A percentile compares a stretch with the other conserved stretches of the same genome.
Evolutionary conservation across 2,797 vertebrate genomes (phyloP).

Genomic region (Staurois parvus): DNA sequence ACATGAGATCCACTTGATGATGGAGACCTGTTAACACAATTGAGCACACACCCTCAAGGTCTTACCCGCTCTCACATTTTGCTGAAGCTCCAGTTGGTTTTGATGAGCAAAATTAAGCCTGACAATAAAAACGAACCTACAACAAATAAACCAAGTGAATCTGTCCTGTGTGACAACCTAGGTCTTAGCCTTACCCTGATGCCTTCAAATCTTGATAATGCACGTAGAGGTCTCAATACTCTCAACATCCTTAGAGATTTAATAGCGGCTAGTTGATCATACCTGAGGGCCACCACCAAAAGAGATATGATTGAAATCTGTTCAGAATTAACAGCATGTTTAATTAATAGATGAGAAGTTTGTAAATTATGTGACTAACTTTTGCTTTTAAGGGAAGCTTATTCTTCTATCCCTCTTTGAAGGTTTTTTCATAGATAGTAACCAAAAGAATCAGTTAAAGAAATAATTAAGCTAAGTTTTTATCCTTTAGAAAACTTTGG

Average conservation of each 20-base stretch:
- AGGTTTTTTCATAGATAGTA: no score
- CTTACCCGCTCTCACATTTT: constrained; percentile 42
- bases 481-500: no score
- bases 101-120: constrained; percentile 29
- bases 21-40: constrained; percentile 22
- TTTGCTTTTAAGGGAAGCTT: background rate
- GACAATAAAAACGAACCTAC: constrained; percentile 29
- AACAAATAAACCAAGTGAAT: constrained; percentile 34
- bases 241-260: constrained; percentile 94
- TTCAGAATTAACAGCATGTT: constrained; percentile 56
- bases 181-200: constrained; percentile 84
- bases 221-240: constrained; percentile 93
- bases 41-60: background rate
- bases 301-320: constrained; percentile 75
- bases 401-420: background rate
- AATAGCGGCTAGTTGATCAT: constrained; percentile 82
- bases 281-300: constrained; percentile 76
- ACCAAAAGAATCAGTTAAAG: no score
- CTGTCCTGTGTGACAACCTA: constrained; percentile 11
- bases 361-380: background rate
- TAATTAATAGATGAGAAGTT: constrained; percentile 24
- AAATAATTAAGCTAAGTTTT: no score
- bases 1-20: background rate
- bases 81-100: constrained; percentile 17
- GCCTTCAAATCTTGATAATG: constrained; percentile 92